Evolutionary conservation across 2,888 invertebrate genomes (phyloP).

Genomic region (Lasioglossum calceatum): DNA sequence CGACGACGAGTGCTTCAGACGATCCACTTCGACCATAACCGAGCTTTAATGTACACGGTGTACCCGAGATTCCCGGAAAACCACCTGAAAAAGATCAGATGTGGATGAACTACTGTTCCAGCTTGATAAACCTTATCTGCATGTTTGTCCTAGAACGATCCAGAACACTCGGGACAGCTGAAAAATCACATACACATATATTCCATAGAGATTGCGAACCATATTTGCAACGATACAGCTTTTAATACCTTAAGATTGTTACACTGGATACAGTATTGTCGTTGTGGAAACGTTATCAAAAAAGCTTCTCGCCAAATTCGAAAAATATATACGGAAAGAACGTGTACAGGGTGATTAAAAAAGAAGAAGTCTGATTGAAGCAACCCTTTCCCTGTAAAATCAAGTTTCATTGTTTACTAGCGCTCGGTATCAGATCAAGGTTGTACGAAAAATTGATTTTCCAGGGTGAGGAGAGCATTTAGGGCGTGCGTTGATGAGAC

Average conservation of each 20-base stretch:
- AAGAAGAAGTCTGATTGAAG: too few species aligned
- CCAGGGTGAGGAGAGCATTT: too few species aligned
- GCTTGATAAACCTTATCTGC: neutral
- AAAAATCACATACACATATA: neutral
- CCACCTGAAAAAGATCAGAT: conserved; percentile 68
- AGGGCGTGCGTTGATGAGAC: too few species aligned
- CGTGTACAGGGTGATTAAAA: too few species aligned
- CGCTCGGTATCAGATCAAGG: too few species aligned
- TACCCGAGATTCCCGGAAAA: conserved; percentile 53
- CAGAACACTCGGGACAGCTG: neutral
- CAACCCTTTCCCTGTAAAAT: too few species aligned
- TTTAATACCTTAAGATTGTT: neutral
- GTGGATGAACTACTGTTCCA: conserved; percentile 63
- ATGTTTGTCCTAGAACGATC: neutral
- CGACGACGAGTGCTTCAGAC: neutral
- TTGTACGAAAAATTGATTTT: too few species aligned
- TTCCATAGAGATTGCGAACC: neutral
- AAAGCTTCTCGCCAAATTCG: neutral
- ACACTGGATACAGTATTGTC: neutral
- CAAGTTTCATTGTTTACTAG: too few species aligned
- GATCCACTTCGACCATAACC: neutral
- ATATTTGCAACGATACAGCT: neutral
- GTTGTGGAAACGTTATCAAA: neutral
- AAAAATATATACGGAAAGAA: neutral
- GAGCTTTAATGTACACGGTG: conserved; percentile 65